These are phyloP conservation scores for Cuniculus paca DNA, from an alignment of 2,797 vertebrate genomes.

Conservation along the genomic window DNA sequence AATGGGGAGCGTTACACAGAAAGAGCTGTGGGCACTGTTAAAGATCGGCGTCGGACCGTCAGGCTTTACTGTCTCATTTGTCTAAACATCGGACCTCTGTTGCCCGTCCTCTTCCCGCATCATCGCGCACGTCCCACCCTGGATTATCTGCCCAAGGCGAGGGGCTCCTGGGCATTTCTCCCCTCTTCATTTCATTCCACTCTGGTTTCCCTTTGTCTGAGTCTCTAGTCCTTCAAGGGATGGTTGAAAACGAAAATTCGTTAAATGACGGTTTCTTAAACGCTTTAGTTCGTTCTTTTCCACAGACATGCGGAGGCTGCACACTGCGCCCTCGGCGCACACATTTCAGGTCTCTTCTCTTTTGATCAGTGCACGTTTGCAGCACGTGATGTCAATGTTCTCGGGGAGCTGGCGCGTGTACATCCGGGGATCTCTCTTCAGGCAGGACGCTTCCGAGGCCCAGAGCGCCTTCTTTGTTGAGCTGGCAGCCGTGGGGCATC, in stretches of 20 bases:
- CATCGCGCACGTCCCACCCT: fast-evolving
- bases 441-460: not conserved
- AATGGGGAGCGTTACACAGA: not conserved
- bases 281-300: not conserved
- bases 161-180: not conserved
- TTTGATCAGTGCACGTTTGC: not conserved
- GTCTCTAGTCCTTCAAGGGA: not conserved
- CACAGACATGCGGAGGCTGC: not conserved
- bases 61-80: not conserved
- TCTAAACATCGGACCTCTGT: not conserved
- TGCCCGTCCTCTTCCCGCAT: not conserved
- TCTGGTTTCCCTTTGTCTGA: not conserved
- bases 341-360: not conserved
- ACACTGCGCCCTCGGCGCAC: not conserved
- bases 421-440: not conserved
- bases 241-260: not conserved
- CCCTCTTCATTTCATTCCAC: not conserved
- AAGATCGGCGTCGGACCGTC: not conserved
- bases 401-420: not conserved
- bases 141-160: not conserved
- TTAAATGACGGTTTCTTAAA: not conserved
- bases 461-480: not conserved
- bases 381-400: not conserved
- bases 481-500: not conserved
- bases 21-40: not conserved